Evolutionary conservation across 2,888 invertebrate species (phyloP), one percentile per base, ranked within the genome.

Genomic region (Allophyes oxyacanthae): DNA sequence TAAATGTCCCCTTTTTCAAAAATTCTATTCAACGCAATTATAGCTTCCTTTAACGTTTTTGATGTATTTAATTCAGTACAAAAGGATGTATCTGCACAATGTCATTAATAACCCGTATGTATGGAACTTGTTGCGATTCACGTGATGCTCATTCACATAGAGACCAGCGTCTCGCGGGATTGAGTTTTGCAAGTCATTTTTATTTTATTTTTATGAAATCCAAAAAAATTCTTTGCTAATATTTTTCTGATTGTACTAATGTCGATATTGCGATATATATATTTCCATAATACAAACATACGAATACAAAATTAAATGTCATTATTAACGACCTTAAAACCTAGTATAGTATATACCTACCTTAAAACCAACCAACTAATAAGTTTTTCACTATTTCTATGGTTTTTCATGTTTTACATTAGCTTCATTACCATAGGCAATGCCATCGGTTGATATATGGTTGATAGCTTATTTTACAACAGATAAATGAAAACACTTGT

Each of bases 51-150:
- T 86, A 84, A 84, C 82, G 81, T 85, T 88, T 86, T 86, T 82
- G 85, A 88, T 87, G 86, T 88, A 86, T 88, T 88, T 83, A 85
- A 83, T 78, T 70, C 72, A 66, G 78, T 88, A 75, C 89, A 92
- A 93, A 82, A 75, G 85, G 78, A 80, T 81, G 81, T 79, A 79
- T 79, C 79, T 82, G 83, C 85, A 88, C 87, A 88, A 85, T 88
- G 75, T 90, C 92, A 94, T 93, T 92, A 91, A 93, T 94, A 92
- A 92, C 87, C 87, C 86, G 88, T 85, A 84, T 88, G 84, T 85
- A 85, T 88, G 84, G 83, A 84, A 90, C 91, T 93, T 91, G 91
- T 90, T 85, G 88, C 88, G 84, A 90, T 87, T 87, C 79, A 74
- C 61, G 62, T 60, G 63, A 68, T 72, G 56, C 62, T 76, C 69